Conservation (phyloP, 2,888 invertebrate species). For the Drosophila nigricruria region DNA sequence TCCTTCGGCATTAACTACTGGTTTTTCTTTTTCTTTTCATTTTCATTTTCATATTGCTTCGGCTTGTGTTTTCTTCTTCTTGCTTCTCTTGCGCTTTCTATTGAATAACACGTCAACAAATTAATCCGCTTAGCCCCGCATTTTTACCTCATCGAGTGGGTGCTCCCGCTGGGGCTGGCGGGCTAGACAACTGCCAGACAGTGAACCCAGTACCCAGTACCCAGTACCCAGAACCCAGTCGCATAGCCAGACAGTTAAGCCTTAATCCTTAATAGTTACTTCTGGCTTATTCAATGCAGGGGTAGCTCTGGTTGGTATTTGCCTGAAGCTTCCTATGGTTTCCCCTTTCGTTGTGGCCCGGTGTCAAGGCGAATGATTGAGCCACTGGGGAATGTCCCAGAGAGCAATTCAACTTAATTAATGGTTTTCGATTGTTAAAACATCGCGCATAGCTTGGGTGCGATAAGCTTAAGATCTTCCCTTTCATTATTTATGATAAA, state of each 20-base stretch:
- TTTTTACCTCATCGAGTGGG: slow-evolving; percentile 60
- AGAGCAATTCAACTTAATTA: slow-evolving; percentile 55
- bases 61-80: slow-evolving; percentile 19
- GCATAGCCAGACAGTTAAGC: slow-evolving; percentile 74
- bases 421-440: slow-evolving; percentile 58
- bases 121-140: slow-evolving; percentile 73
- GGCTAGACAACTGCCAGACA: slow-evolving; percentile 70
- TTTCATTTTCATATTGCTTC: slow-evolving; percentile 29
- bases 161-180: slow-evolving; percentile 51
- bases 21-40: slow-evolving; percentile 29
- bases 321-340: slow-evolving; percentile 58
- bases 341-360: slow-evolving; percentile 47
- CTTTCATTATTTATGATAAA: slow-evolving; percentile 18
- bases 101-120: slow-evolving; percentile 74
- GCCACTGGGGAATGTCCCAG: slow-evolving; percentile 46
- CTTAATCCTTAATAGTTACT: slow-evolving; percentile 73
- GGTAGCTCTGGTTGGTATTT: slow-evolving; percentile 9
- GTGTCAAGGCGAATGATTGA: slow-evolving; percentile 70
- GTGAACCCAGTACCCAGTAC: slow-evolving; percentile 9
- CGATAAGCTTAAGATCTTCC: slow-evolving; percentile 28
- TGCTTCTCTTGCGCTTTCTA: slow-evolving; percentile 26
- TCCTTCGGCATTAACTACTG: slow-evolving; percentile 61
- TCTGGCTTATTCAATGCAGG: slow-evolving; percentile 7
- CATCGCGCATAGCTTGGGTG: slow-evolving; percentile 21
- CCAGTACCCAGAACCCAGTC: slow-evolving; percentile 45